Percentiles rank a stretch among this genome's conserved stretches.
Evolutionary conservation across 2,113 vertebrate genomes (phyloP).

Genomic region (Rhineura floridana): DNA sequence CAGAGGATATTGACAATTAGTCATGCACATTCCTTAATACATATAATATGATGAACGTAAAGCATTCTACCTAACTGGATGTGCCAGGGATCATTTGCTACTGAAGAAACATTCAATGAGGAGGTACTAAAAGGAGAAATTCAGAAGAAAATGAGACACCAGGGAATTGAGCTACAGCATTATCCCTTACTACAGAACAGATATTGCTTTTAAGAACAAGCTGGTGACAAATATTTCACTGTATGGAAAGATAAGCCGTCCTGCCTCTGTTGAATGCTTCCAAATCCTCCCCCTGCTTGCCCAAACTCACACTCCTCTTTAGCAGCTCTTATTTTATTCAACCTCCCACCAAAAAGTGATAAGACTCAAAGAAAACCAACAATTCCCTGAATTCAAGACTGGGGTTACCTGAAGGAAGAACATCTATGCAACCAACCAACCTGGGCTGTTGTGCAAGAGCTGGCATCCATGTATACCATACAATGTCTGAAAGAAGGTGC

Average conservation of each 20-base stretch:
- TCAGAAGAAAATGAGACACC: conserved; percentile 20
- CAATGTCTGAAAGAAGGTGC: not conserved
- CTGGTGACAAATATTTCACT: conserved; percentile 22
- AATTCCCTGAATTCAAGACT: not conserved
- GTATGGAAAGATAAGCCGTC: not conserved
- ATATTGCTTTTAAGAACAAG: not conserved
- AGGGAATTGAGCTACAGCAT: not conserved
- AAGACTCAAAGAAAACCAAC: not conserved
- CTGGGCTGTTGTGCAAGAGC: not conserved
- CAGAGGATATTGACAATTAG: not conserved
- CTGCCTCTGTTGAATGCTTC: not conserved
- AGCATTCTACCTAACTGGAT: not conserved
- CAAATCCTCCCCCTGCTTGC: not conserved
- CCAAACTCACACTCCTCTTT: too few relatives aligned
- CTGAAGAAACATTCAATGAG: not conserved
- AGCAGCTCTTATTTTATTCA: not conserved
- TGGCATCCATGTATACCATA: too few relatives aligned
- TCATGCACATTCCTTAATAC: not conserved
- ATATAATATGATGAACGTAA: not conserved
- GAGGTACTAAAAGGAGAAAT: conserved; percentile 24
- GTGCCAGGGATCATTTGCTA: not conserved
- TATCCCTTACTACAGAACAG: not conserved
- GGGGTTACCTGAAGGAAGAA: not conserved
- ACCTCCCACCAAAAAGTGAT: not conserved
- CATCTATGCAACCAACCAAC: too few relatives aligned